phyloP scores from a whole-genome alignment of 2,113 vertebrate genomes.

The Rhegmatorhina hoffmannsi region DNA sequence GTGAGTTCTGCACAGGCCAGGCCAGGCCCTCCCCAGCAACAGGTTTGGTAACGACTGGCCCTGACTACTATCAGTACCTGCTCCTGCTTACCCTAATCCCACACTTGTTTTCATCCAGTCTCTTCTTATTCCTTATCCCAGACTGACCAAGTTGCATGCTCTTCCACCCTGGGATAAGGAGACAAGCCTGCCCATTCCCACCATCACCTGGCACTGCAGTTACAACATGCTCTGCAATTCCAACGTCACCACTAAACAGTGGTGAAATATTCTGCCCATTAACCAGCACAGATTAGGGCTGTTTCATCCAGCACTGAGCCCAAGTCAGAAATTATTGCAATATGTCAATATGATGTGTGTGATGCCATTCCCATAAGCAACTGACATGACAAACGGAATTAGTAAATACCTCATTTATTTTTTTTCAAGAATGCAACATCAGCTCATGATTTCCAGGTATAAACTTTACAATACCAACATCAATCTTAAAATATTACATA shows the following conservation, averaged over 20 bases:
- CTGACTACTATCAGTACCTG: background rate
- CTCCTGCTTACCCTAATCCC: background rate
- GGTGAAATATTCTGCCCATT: background rate
- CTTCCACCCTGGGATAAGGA: background rate
- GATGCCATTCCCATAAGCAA: background rate
- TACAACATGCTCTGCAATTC: background rate
- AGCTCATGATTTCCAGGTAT: conserved; percentile 72
- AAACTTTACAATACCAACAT: conserved; percentile 63
- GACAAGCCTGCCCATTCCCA: background rate
- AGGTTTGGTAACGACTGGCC: background rate
- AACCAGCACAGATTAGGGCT: background rate
- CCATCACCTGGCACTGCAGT: fast-evolving
- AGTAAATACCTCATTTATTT: conserved; percentile 72
- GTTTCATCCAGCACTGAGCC: background rate
- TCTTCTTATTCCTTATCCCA: background rate
- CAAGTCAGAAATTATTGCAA: fast-evolving
- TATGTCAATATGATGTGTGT: background rate
- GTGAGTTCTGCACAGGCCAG: background rate
- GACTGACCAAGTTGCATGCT: fast-evolving
- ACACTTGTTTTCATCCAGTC: background rate
- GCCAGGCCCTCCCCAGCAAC: background rate
- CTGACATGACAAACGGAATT: background rate
- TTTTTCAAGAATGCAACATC: conserved; percentile 69
- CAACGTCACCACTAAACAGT: background rate
- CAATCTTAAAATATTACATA: conserved; percentile 57